These are phyloP conservation scores for Pristionchus maxplancki DNA, from an alignment of 2,888 invertebrate species.

Conservation along the genomic window DNA sequence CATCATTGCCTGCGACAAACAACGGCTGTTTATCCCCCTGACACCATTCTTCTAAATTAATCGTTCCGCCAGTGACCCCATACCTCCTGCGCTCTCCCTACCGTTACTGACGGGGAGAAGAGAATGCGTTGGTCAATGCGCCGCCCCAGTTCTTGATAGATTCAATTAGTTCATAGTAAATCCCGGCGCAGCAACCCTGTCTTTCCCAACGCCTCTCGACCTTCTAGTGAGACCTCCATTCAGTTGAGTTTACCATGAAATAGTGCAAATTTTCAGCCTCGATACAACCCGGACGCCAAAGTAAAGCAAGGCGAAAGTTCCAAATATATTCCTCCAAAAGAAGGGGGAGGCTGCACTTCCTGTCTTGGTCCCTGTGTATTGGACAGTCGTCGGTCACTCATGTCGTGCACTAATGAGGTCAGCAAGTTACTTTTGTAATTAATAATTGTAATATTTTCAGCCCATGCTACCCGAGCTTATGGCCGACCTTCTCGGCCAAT, in stretches of 20 bases:
- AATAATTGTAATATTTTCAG: slow-evolving; percentile 53
- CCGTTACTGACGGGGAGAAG: not conserved
- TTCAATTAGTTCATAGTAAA: not conserved
- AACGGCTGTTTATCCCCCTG: not conserved
- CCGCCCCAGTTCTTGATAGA: not conserved
- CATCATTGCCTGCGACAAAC: no score
- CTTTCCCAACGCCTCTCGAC: not conserved
- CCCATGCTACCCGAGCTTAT: slow-evolving; percentile 82
- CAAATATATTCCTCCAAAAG: not conserved
- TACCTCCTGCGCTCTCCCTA: not conserved
- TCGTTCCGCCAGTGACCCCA: not conserved
- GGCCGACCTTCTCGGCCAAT: slow-evolving; percentile 90
- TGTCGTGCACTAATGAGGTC: slow-evolving; percentile 51
- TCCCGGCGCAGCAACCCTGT: not conserved
- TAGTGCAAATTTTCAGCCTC: no score
- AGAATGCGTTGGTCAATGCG: not conserved
- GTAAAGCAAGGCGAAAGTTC: no score
- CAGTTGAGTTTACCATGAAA: no score
- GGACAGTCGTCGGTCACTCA: slow-evolving; percentile 32
- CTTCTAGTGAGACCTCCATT: not conserved
- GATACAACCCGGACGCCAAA: no score
- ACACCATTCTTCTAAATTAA: not conserved
- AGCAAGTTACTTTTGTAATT: not conserved
- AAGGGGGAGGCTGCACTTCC: not conserved
- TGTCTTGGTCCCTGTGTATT: slow-evolving; percentile 21